Evolutionary conservation across 2,113 vertebrate genomes (phyloP).

Genomic region (Indicator maculatus): DNA sequence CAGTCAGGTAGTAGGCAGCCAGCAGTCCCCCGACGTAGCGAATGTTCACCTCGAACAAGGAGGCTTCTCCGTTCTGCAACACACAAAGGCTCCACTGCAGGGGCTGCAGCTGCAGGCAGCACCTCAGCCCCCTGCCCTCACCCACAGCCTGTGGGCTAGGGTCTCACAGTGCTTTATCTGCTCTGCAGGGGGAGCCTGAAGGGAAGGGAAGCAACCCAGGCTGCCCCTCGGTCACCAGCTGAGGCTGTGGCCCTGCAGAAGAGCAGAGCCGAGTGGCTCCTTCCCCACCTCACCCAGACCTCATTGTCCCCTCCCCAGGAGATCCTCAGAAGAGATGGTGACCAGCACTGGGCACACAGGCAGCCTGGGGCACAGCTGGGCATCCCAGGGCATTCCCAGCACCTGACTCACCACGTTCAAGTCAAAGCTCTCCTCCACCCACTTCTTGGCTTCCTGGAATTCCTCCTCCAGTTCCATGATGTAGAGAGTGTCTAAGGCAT

Average conservation of each 20-base stretch:
- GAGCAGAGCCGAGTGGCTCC: neutral
- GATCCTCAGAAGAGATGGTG: neutral
- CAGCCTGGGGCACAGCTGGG: neutral
- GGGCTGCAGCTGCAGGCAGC: neutral
- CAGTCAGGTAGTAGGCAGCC: constrained; percentile 89
- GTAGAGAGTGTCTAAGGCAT: constrained; percentile 94
- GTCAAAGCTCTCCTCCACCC: constrained; percentile 91
- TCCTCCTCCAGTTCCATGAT: constrained; percentile 96
- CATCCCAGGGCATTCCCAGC: neutral
- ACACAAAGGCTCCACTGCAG: neutral
- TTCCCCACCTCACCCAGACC: neutral
- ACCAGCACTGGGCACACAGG: neutral
- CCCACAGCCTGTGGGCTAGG: neutral
- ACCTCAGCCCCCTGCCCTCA: neutral
- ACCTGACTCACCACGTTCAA: constrained; percentile 88
- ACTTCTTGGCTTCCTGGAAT: constrained; percentile 92
- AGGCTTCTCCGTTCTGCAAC: constrained; percentile 92
- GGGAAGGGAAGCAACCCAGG: neutral
- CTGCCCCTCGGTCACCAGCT: neutral
- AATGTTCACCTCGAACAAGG: constrained; percentile 98
- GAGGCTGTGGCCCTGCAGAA: neutral
- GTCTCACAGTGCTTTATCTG: neutral
- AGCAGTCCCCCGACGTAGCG: constrained; percentile 94
- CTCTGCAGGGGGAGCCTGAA: neutral
- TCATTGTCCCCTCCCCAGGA: neutral